Percentiles rank a stretch among this genome's conserved stretches.
These are phyloP conservation scores for Numenius phaeopus DNA, from an alignment of 2,797 vertebrate species.

Conservation along the genomic window DNA sequence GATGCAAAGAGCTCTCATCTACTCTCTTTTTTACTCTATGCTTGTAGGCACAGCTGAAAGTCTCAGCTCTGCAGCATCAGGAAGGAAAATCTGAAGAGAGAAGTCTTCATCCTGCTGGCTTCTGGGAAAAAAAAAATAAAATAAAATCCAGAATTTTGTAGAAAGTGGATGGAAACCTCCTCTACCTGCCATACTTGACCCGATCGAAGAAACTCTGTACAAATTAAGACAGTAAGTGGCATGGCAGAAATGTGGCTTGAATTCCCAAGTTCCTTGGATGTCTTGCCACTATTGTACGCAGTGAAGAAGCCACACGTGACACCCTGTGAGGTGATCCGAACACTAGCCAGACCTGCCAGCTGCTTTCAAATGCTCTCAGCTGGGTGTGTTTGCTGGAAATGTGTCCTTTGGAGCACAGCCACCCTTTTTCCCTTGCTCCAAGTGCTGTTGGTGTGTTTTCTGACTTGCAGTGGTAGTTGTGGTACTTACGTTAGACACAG, in stretches of 20 bases:
- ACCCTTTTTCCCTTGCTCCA: neutral
- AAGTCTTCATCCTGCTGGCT: neutral
- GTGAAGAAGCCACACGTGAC: neutral
- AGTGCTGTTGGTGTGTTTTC: neutral
- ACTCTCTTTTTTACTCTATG: neutral
- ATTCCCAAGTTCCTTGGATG: neutral
- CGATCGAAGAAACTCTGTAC: neutral
- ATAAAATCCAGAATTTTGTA: neutral
- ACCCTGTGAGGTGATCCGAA: constrained; percentile 30
- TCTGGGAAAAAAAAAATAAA: neutral
- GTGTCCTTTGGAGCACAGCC: neutral
- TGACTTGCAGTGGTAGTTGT: neutral
- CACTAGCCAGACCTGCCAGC: constrained; percentile 43
- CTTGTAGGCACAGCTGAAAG: neutral
- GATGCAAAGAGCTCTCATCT: neutral
- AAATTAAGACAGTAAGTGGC: neutral
- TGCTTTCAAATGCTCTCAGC: constrained; percentile 1
- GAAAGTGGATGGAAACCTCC: neutral
- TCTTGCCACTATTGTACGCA: neutral
- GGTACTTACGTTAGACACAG: neutral
- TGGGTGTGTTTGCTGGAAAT: constrained; percentile 53
- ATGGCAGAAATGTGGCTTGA: neutral
- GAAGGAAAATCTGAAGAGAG: neutral
- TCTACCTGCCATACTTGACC: neutral
- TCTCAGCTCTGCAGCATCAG: neutral